These are phyloP conservation scores for Medauroidea extradentata DNA, from an alignment of 1,140 invertebrate genomes.

Conservation along the genomic window DNA sequence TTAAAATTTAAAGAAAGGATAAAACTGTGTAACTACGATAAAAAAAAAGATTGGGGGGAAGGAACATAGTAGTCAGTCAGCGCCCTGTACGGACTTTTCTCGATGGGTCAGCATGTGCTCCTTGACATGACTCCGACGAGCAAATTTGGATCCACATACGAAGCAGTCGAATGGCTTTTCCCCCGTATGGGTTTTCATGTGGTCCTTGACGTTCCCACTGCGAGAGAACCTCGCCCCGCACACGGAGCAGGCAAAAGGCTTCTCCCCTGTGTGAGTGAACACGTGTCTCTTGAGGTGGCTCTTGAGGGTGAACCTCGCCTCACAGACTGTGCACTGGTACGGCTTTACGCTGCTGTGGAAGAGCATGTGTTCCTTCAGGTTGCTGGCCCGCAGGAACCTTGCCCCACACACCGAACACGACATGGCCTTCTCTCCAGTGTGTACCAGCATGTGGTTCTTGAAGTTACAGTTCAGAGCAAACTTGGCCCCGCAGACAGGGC, in stretches of 20 bases:
- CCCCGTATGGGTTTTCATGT: constrained; percentile 49
- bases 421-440: constrained; percentile 8
- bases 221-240: constrained; percentile 42
- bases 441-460: constrained; percentile 6
- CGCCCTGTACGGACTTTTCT: no score
- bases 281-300: constrained; percentile 49
- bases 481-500: constrained; percentile 31
- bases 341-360: constrained; percentile 30
- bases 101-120: no score
- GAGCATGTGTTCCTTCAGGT: background rate
- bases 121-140: no score
- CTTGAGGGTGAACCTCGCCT: constrained; percentile 51
- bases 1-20: no score
- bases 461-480: background rate
- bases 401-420: constrained; percentile 2
- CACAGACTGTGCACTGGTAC: constrained; percentile 54
- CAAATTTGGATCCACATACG: constrained; percentile 12
- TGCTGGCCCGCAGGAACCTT: background rate
- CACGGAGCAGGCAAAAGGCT: constrained; percentile 43
- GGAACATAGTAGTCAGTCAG: no score
- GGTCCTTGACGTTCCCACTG: constrained; percentile 20
- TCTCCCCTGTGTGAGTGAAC: constrained; percentile 48
- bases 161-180: constrained; percentile 27
- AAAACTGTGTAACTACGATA: no score
- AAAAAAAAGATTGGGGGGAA: no score